Evolutionary conservation across 2,113 vertebrate genomes (phyloP).

Genomic region (Halcyon senegalensis): DNA sequence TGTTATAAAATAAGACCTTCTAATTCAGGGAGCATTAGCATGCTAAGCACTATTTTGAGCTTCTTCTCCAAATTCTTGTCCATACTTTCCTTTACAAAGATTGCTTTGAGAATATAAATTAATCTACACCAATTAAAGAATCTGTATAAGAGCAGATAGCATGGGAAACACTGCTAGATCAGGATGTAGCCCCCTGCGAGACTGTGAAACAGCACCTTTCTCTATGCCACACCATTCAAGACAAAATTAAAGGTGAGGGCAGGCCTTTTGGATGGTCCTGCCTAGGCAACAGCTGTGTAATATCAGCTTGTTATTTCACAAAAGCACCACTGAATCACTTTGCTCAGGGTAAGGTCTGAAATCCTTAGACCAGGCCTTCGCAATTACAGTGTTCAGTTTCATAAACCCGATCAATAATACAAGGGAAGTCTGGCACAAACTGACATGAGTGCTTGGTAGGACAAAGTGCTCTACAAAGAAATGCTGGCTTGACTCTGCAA

Average conservation of each 20-base stretch:
- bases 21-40: background rate
- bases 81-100: background rate
- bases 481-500: background rate
- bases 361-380: background rate
- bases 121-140: background rate
- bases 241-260: accelerated
- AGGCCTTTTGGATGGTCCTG: background rate
- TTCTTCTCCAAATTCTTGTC: background rate
- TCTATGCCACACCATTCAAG: background rate
- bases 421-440: background rate
- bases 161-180: background rate
- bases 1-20: background rate
- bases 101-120: background rate
- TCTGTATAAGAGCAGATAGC: background rate
- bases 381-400: background rate
- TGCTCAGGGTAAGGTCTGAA: background rate
- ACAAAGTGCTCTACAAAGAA: background rate
- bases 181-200: background rate
- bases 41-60: background rate
- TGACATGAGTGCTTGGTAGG: background rate
- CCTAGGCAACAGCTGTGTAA: accelerated
- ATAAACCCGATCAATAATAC: background rate
- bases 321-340: background rate
- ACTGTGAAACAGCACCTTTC: background rate
- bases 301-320: background rate